Percentiles rank a stretch among this genome's conserved stretches.
Conservation (phyloP, 2,797 vertebrate genomes). For the Presbytis comata region DNA sequence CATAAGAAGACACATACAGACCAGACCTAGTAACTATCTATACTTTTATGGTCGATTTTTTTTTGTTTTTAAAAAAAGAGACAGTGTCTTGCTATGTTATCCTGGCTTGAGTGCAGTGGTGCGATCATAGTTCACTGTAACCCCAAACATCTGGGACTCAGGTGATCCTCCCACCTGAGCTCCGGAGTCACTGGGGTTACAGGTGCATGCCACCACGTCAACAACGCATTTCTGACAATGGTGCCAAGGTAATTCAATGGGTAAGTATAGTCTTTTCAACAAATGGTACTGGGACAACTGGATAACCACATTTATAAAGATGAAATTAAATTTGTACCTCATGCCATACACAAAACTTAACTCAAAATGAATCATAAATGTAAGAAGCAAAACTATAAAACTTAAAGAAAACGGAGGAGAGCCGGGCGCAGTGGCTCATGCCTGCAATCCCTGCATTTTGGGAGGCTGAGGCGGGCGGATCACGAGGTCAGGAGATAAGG, state of each 20-base stretch:
- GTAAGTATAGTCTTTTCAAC: neutral
- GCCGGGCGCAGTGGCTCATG: no score
- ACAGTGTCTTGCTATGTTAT: neutral
- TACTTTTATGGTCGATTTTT: no score
- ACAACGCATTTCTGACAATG: neutral
- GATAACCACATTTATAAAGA: neutral
- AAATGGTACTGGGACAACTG: neutral
- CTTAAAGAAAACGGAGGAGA: neutral
- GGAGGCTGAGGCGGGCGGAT: no score
- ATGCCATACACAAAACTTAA: neutral
- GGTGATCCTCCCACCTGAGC: neutral
- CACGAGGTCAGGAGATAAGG: no score
- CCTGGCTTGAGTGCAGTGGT: neutral
- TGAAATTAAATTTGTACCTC: neutral
- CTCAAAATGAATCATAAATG: neutral
- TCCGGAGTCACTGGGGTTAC: neutral
- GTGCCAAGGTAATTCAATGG: neutral
- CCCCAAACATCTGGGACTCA: neutral
- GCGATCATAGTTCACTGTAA: no score
- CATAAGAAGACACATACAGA: neutral
- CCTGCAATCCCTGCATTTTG: no score
- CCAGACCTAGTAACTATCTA: neutral
- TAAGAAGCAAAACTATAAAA: neutral
- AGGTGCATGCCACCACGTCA: neutral
- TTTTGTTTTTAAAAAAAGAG: neutral